Conservation (phyloP, 2,797 vertebrate genomes). For the Protosalanx chinensis region DNA sequence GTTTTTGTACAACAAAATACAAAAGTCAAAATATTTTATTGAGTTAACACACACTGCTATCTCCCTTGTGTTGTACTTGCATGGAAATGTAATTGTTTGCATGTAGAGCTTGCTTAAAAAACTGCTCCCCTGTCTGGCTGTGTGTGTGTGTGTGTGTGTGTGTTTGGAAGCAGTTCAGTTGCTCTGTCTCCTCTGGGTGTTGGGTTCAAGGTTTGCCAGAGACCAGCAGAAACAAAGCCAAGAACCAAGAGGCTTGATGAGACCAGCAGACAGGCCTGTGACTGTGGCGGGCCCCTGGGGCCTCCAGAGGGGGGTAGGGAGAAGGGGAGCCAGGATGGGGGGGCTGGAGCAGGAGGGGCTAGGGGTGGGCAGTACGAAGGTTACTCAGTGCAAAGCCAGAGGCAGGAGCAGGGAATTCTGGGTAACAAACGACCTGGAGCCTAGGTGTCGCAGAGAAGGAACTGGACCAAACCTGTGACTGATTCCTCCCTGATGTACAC, state of each 20-base stretch:
- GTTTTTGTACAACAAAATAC: not conserved
- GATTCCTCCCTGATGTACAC: constrained; percentile 16
- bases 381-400: not conserved
- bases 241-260: constrained; percentile 53
- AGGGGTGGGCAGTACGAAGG: not conserved
- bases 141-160: constrained; percentile 12
- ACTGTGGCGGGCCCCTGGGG: constrained; percentile 16
- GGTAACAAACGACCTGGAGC: constrained; percentile 1
- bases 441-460: not conserved
- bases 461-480: constrained; percentile 10
- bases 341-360: constrained; percentile 9
- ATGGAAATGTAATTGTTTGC: not conserved
- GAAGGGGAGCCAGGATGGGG: constrained; percentile 24
- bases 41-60: not conserved
- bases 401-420: not conserved
- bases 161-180: not conserved
- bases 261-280: constrained; percentile 57
- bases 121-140: not conserved
- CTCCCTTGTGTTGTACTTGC: not conserved
- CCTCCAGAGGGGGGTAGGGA: constrained; percentile 16
- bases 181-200: constrained; percentile 13
- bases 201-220: constrained; percentile 26
- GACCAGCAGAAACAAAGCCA: constrained; percentile 38
- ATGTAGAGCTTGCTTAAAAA: not conserved
- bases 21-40: not conserved